These are phyloP conservation scores for Harmothoe impar DNA, from an alignment of 2,888 invertebrate species.

Conservation along the genomic window DNA sequence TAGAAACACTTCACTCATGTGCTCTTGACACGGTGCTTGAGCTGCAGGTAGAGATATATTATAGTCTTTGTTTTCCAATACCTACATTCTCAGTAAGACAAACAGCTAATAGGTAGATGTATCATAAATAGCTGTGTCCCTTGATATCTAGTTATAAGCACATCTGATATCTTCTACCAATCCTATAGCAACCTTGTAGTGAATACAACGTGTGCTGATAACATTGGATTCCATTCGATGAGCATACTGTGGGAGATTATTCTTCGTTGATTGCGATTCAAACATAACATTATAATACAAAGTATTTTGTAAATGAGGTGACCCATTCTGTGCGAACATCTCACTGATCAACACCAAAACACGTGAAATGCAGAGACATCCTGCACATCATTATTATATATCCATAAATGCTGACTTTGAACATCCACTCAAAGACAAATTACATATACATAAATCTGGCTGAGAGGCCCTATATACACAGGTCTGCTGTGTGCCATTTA, in stretches of 20 bases:
- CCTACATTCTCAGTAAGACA: no score
- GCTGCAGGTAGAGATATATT: no score
- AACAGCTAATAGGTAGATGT: no score
- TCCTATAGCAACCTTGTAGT: not conserved
- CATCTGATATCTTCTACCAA: no score
- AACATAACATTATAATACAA: slow-evolving; percentile 56
- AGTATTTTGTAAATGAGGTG: not conserved
- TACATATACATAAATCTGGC: slow-evolving; percentile 30
- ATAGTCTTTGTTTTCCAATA: no score
- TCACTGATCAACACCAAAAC: slow-evolving; percentile 48
- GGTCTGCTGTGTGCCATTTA: not conserved
- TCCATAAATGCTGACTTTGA: not conserved
- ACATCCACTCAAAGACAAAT: slow-evolving; percentile 45
- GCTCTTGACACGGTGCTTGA: no score
- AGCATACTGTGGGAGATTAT: not conserved
- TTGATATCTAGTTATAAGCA: no score
- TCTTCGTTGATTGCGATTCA: slow-evolving; percentile 32
- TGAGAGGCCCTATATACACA: slow-evolving; percentile 46
- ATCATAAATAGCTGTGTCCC: no score
- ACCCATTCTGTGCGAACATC: not conserved
- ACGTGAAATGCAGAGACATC: slow-evolving; percentile 1
- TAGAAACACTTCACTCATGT: no score
- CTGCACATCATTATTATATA: not conserved
- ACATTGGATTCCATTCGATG: not conserved
- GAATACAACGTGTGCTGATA: not conserved